Conservation (phyloP, 2,113 vertebrate genomes). For the Caretta caretta region DNA sequence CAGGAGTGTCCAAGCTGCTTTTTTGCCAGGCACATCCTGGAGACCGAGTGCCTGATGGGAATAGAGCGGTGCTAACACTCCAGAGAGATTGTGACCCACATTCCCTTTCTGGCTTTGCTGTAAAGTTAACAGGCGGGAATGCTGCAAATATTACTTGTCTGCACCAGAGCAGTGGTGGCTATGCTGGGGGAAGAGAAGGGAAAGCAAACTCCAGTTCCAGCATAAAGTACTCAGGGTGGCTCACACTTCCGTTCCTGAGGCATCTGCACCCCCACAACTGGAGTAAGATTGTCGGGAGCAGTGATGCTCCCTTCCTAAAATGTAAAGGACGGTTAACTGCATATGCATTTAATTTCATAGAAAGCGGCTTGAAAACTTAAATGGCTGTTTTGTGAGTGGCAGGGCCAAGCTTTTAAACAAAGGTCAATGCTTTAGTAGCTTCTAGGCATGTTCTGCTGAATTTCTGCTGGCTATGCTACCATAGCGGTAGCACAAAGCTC, state of each 20-base stretch:
- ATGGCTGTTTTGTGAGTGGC: background rate
- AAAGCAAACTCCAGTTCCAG: background rate
- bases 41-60: accelerated
- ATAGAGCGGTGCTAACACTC: background rate
- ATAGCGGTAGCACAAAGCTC: background rate
- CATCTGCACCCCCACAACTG: background rate
- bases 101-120: background rate
- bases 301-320: background rate
- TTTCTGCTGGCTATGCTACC: background rate
- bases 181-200: background rate
- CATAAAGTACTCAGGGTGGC: background rate
- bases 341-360: background rate
- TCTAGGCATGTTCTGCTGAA: accelerated
- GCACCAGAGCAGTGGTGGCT: background rate
- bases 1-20: background rate
- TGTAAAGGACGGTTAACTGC: background rate
- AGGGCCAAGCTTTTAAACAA: background rate
- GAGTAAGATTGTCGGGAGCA: background rate
- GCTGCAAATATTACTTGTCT: background rate
- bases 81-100: background rate
- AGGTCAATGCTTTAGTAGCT: background rate
- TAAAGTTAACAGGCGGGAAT: background rate
- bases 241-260: background rate
- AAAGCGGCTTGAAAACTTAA: background rate
- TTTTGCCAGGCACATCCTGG: background rate